A percentile compares a stretch with the other conserved stretches of the same genome.
Conservation (phyloP, 2,797 vertebrate genomes). For the Tapirus indicus region DNA sequence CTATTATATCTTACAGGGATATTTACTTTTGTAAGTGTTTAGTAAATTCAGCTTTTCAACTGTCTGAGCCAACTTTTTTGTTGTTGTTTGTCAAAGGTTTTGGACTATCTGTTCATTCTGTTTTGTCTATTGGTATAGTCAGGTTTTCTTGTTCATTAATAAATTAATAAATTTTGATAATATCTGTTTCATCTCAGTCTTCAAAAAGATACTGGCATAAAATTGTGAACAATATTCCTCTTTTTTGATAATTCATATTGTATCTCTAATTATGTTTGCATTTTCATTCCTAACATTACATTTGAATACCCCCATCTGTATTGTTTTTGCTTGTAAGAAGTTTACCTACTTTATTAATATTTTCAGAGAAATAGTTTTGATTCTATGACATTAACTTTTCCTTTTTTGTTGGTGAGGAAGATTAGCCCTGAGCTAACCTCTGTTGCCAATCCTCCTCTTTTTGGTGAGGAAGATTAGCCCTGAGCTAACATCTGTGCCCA, state of each 20-base stretch:
- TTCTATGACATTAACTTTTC: neutral
- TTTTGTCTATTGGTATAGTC: neutral
- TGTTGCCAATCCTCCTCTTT: no score
- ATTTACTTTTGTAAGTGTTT: neutral
- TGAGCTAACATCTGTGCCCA: no score
- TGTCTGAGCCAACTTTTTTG: neutral
- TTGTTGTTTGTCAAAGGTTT: neutral
- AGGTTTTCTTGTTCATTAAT: neutral
- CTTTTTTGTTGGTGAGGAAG: neutral
- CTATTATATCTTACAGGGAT: neutral
- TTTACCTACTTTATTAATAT: neutral
- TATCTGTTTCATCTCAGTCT: neutral
- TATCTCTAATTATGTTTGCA: neutral
- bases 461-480: no score
- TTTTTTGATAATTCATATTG: neutral
- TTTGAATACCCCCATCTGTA: neutral
- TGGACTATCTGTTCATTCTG: neutral
- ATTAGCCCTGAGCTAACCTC: no score
- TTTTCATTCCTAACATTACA: neutral
- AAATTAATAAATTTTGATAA: neutral
- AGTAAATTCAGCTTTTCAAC: neutral
- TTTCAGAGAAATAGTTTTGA: neutral
- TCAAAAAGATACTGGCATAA: neutral
- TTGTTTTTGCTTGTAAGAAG: neutral
- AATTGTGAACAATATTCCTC: neutral